Conservation (phyloP, 2,797 vertebrate genomes). For the Serranus cabrilla region DNA sequence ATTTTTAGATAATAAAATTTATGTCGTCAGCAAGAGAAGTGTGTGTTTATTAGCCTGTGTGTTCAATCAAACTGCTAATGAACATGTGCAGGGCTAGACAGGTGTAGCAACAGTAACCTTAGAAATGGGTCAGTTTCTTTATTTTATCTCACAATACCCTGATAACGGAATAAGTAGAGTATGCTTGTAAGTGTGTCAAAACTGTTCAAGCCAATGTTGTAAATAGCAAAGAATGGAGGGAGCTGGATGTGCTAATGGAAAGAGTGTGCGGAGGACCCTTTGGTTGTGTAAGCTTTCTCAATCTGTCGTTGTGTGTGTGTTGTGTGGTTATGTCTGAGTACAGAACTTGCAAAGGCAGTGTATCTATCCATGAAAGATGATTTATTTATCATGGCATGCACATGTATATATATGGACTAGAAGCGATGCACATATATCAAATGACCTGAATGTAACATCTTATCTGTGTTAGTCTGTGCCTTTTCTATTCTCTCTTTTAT, state of each 20-base stretch:
- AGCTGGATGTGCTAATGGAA: slow-evolving; percentile 11
- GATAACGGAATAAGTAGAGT: background rate
- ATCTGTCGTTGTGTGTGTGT: background rate
- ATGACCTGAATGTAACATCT: background rate
- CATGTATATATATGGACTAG: too few species aligned
- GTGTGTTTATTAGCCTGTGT: background rate
- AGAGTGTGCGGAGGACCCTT: background rate
- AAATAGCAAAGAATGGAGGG: slow-evolving; percentile 25
- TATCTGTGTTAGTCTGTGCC: background rate
- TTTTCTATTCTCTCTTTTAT: background rate
- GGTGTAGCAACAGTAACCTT: background rate
- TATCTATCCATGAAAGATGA: background rate
- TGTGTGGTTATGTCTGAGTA: background rate
- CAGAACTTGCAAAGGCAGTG: background rate
- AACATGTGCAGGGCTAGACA: background rate
- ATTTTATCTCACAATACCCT: background rate
- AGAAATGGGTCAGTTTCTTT: background rate
- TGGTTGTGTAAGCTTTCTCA: background rate
- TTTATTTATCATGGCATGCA: too few species aligned
- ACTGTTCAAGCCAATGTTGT: slow-evolving; percentile 12
- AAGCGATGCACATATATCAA: too few species aligned
- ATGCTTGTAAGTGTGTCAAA: slow-evolving; percentile 8
- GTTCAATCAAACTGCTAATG: background rate
- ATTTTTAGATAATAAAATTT: background rate
- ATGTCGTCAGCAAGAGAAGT: background rate